Evolutionary conservation across 2,888 invertebrate genomes (phyloP), one percentile per base, ranked within the genome.

Genomic region (Pterostichus niger): DNA sequence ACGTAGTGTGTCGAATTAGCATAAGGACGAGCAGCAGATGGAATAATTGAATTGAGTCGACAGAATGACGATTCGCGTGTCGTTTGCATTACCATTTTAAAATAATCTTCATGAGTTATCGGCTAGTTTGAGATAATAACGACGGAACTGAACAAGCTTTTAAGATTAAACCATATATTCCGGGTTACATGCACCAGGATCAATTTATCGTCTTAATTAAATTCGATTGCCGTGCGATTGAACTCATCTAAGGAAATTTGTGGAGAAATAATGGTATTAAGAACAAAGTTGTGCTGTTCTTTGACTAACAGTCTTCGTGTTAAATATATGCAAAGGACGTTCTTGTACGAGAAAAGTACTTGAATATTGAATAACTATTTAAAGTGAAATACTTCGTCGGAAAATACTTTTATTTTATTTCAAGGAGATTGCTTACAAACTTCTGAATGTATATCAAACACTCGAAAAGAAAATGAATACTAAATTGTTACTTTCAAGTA

Each of bases 181-280:
- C 17, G 56, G 56, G 9, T 56, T 17, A 56, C 10, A 24, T 56
- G 56, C 13, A 10, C 15, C 9, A 24, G 54, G 17, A 54, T 56
- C 17, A 56, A 56, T 56, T 56, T 56, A 56, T 56, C 56, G 56
- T 56, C 56, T 56, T 56, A 56, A 56, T 56, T 56, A 56, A 56
- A 56, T 5, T 56, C 56, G 56, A 56, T 56, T 56, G 6, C 17
- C 56, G 1, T 56, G 17, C 24, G 15, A 17, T 1, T 17, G 56
- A 6, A 56, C 56, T 56, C 6, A 56, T 9, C 56, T 17, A 17
- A 6, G 17, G 2, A 17, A 56, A 56, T 56, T 56, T 56, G 56
- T 17, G 56, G 17, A 15, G 56, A 56, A 56, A 17, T 56, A 56
- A 56, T 56, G 1, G 17, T 56, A 15, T 15, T 17, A 56, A 15